Evolutionary conservation across 1,140 invertebrate genomes (phyloP), one percentile per base, ranked within the genome.

Genomic region (Pseudomyrmex pallidus): DNA sequence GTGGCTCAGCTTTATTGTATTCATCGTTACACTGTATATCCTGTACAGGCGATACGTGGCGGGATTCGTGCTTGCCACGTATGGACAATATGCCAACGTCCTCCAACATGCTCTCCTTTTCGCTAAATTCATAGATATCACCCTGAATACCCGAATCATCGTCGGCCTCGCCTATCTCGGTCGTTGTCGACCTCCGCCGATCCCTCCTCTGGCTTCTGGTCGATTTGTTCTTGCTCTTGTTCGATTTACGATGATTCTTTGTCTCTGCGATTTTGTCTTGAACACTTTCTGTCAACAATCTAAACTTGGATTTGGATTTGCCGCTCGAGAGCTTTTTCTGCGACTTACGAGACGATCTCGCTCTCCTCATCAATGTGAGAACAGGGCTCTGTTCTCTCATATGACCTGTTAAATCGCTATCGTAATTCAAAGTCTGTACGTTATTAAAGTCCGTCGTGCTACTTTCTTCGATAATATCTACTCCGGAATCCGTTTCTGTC

Each of bases 91-190:
- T 86, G 64, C 89, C 91, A 70, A 94, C 86, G 46, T 94, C 91
- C 59, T 94, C 93, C 67, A 94, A 52, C 59, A 94, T 94, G 70
- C 93, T 94, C 17, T 94, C 93, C 56, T 93, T 93, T 68, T 94
- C 94, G 66, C 87, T 94, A 74, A 94, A 94, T 56, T 94, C 94
- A 63, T 94, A 94, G 74, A 94, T 94, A 76, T 94, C 94, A 12
- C 93, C 94, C 74, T 94, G 94, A 66, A 94, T 94, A 0, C 94
- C 94, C 0, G 93, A 94, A 87, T 94, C 94, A 50, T 94, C 94
- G 17, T 94, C 94, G 13, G 91, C 93, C 52, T 90, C 90, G 0
- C 91, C 91, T 44, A 92, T 92, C 13, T 90, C 90, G 2, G 83
- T 78, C 1, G 88, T 74, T 0, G 86, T 66, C 15, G 87, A 82